Evolutionary conservation across 1,140 invertebrate species (phyloP), one percentile per base, ranked within the genome.

Genomic region (Drosophila nebulosa): DNA sequence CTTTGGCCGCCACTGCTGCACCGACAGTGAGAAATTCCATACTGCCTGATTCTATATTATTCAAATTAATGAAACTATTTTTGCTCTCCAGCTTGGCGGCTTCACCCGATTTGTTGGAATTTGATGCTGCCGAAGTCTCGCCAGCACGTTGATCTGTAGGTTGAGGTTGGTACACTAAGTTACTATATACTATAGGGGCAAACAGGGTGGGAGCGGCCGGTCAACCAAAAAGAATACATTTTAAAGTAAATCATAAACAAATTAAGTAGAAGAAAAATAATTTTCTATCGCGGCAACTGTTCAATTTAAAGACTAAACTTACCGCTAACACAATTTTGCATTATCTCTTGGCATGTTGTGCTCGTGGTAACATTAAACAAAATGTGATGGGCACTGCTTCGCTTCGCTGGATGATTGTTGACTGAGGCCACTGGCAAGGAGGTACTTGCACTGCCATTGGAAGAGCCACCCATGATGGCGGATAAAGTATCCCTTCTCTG

Each of bases 1-100:
- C 96, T 91, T 96, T 96, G 35, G 96, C 96, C 3, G 95, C 96
- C 62, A 95, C 95, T 50, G 96, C 96, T 51, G 96, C 96, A 12
- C 95, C 96, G 26, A 96, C 94, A 65, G 95, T 96, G 3, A 97
- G 91, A 51, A 90, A 81, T 52, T 90, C 89, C 69, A 91, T 77
- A 27, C 90, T 89, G 10, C 78, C 64, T 4, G 70, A 62, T 1
- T 84, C 80, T 32, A 86, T 64, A 24, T 67, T 85, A 53, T 72
- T 78, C 3, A 86, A 72, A 46, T 88, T 88, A 3, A 78, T 46
- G 9, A 79, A 76, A 26, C 50, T 66, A n/a, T 66, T 71, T 32
- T 75, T 88, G 32, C 68, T 21, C 16, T 89, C 79, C 24, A 73
- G 22, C n/a, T 79, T 80, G 12, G 42, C 39, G 12, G 51, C 39